Conservation (phyloP, 92 coral and sea anemone genomes). For the Diadumene lineata region DNA sequence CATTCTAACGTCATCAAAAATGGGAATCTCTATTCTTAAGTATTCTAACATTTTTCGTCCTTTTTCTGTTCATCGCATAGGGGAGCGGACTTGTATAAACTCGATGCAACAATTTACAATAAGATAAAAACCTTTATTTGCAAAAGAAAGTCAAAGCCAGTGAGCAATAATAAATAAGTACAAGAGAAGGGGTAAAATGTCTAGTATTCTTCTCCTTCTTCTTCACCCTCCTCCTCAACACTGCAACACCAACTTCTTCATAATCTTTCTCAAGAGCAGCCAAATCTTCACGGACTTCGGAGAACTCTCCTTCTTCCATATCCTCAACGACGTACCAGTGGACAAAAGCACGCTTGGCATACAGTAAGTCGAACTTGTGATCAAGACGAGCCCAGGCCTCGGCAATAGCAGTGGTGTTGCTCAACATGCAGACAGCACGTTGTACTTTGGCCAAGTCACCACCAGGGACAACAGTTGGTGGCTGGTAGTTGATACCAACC, state of each 20-base stretch:
- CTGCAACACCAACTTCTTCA: constrained; percentile 85
- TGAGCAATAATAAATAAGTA: no score
- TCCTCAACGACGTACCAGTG: constrained; percentile 99
- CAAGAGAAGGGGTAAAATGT: background rate
- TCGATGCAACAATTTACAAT: background rate
- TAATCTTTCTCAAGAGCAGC: constrained; percentile 95
- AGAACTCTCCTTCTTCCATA: constrained; percentile 98
- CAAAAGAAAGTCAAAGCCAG: background rate
- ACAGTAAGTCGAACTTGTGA: constrained; percentile 93
- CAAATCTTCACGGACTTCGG: constrained; percentile 95
- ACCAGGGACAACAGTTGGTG: constrained; percentile 90
- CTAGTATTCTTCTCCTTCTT: constrained; percentile 54
- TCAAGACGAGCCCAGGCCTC: constrained; percentile 97
- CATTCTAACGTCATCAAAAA: no score
- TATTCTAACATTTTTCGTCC: no score
- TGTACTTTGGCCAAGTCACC: constrained; percentile 93
- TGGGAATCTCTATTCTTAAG: no score
- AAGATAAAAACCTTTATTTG: background rate
- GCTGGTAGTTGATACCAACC: constrained; percentile 91
- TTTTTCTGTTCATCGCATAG: no score
- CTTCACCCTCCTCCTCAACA: constrained; percentile 59
- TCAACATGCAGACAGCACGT: constrained; percentile 93
- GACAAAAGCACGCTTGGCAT: constrained; percentile 95
- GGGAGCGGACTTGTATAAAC: background rate
- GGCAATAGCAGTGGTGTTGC: constrained; percentile 93